phyloP scores from a whole-genome alignment of 1,140 invertebrate genomes.

The Chrysomallon squamiferum region DNA sequence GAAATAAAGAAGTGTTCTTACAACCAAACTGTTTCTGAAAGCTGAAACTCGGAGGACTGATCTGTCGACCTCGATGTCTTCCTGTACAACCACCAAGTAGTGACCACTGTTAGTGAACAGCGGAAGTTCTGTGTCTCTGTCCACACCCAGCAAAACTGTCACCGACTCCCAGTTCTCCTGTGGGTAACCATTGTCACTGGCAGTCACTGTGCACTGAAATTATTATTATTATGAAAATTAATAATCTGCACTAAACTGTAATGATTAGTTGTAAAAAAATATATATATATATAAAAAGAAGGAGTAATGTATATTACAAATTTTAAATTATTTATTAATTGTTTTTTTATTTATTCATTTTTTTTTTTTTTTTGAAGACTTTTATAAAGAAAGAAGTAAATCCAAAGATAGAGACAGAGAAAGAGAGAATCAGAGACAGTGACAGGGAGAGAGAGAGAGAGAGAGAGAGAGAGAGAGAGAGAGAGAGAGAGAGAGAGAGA shows the following conservation, averaged over 20 bases:
- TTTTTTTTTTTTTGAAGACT: too few species aligned
- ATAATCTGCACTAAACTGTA: background rate
- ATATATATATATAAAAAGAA: background rate
- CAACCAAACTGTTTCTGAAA: conserved; percentile 14
- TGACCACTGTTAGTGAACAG: conserved; percentile 28
- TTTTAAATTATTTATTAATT: too few species aligned
- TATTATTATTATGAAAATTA: background rate
- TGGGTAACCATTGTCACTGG: conserved; percentile 39
- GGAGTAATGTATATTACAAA: background rate
- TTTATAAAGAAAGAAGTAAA: too few species aligned
- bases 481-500: too few species aligned
- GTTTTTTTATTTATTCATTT: too few species aligned
- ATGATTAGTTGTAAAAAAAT: background rate
- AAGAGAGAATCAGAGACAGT: too few species aligned
- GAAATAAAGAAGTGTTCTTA: too few species aligned
- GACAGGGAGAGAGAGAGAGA: too few species aligned
- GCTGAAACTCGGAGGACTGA: conserved; percentile 27
- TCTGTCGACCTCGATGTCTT: conserved; percentile 17
- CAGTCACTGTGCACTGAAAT: conserved; percentile 30
- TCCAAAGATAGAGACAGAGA: too few species aligned
- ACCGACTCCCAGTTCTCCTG: conserved; percentile 11
- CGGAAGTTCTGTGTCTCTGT: conserved; percentile 15
- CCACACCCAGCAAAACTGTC: conserved; percentile 14
- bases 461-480: too few species aligned
- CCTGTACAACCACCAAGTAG: conserved; percentile 27